Evolutionary conservation across 2,888 invertebrate genomes (phyloP).

Genomic region (Craniophora ligustri): DNA sequence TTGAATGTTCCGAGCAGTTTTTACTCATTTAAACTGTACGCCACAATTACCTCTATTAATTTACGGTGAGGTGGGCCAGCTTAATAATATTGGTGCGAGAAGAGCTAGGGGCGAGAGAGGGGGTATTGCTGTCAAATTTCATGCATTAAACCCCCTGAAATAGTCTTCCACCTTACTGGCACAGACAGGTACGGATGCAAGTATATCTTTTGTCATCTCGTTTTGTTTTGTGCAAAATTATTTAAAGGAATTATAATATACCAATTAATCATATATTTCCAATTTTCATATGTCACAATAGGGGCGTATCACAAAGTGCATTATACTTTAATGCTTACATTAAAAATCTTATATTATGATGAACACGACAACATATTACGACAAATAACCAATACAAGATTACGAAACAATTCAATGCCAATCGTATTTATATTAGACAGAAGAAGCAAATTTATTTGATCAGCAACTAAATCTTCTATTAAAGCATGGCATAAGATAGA

Average conservation of each 20-base stretch:
- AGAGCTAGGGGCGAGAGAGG: constrained; percentile 26
- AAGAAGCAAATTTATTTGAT: too few relatives aligned
- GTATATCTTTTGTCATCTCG: constrained; percentile 6
- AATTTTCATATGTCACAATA: too few relatives aligned
- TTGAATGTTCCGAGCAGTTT: constrained; percentile 62
- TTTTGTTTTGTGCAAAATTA: not conserved
- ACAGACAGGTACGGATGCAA: constrained; percentile 66
- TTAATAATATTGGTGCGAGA: constrained; percentile 67
- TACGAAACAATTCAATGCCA: too few relatives aligned
- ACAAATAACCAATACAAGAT: too few relatives aligned
- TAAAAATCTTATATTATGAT: too few relatives aligned
- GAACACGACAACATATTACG: too few relatives aligned
- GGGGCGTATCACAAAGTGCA: too few relatives aligned
- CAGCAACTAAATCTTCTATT: too few relatives aligned
- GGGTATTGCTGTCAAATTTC: constrained; percentile 77
- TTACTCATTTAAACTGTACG: constrained; percentile 68
- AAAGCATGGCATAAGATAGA: constrained; percentile 27
- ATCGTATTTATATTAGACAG: too few relatives aligned
- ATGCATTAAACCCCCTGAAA: constrained; percentile 76
- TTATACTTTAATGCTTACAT: too few relatives aligned
- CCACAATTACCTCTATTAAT: constrained; percentile 73
- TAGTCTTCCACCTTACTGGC: constrained; percentile 65
- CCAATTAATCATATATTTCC: too few relatives aligned
- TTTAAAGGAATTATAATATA: not conserved
- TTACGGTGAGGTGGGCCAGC: constrained; percentile 66